Evolutionary conservation across 64 coral and sea anemone genomes (phyloP).

Genomic region (Platygyra sinensis): DNA sequence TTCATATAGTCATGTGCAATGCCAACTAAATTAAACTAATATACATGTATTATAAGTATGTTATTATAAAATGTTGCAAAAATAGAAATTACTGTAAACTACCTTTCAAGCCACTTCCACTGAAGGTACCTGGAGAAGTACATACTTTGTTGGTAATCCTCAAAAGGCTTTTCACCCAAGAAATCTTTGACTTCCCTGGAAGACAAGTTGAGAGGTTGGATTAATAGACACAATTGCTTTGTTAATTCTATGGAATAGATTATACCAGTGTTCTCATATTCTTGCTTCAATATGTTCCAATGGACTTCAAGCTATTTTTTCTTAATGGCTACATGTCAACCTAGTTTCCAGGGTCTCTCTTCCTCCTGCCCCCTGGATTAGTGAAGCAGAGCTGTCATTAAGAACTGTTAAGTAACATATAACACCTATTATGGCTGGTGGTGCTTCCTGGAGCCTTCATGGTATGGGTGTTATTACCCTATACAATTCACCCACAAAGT

Average conservation of each 20-base stretch:
- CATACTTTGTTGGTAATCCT: slow-evolving; percentile 73
- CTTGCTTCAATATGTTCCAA: not conserved
- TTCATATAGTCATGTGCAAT: too few species aligned
- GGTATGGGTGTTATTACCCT: too few species aligned
- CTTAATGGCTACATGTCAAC: too few species aligned
- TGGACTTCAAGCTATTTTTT: not conserved
- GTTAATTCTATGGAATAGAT: not conserved
- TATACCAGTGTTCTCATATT: not conserved
- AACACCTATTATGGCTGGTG: too few species aligned
- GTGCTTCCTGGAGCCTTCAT: too few species aligned
- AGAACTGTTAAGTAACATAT: too few species aligned
- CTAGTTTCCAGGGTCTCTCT: too few species aligned
- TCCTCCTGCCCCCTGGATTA: too few species aligned
- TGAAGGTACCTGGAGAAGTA: slow-evolving; percentile 93
- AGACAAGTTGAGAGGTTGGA: not conserved
- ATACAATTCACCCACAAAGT: too few species aligned
- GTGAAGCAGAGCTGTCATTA: too few species aligned
- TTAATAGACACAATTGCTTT: not conserved
- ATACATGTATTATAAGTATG: not conserved
- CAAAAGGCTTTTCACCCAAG: slow-evolving; percentile 76
- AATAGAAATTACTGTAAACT: not conserved
- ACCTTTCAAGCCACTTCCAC: slow-evolving; percentile 99
- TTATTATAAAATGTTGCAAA: too few species aligned
- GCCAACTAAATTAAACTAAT: too few species aligned
- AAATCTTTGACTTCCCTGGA: slow-evolving; percentile 85